A percentile compares a stretch with the other conserved stretches of the same genome.
Conservation (phyloP, 92 coral and sea anemone genomes). For the Porites evermanni region DNA sequence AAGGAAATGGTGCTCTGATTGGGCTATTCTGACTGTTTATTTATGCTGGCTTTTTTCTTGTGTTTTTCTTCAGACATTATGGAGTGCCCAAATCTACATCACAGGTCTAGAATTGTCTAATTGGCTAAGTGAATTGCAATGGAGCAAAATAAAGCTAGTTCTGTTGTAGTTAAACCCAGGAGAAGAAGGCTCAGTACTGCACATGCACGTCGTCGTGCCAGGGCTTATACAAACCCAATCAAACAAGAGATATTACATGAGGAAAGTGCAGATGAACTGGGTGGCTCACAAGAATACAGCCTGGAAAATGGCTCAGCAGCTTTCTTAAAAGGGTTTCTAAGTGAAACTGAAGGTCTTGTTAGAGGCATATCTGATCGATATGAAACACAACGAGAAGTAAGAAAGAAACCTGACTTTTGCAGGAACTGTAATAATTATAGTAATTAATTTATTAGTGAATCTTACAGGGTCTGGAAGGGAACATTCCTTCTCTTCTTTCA, state of each 20-base stretch:
- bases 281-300: conserved; percentile 42
- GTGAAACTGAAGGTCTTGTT: conserved; percentile 14
- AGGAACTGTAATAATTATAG: background rate
- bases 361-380: conserved; percentile 33
- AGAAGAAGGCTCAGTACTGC: conserved; percentile 53
- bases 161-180: conserved; percentile 12
- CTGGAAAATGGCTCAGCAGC: conserved; percentile 30
- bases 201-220: conserved; percentile 63
- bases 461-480: too few species aligned
- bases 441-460: too few species aligned
- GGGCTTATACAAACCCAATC: conserved; percentile 43
- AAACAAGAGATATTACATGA: conserved; percentile 26
- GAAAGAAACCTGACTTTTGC: background rate
- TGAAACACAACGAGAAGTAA: conserved; percentile 47
- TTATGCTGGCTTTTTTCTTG: too few species aligned
- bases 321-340: conserved; percentile 21
- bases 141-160: conserved; percentile 16
- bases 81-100: too few species aligned
- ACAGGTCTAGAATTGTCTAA: too few species aligned
- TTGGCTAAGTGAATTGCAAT: background rate
- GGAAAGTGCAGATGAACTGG: conserved; percentile 42
- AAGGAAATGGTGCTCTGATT: too few species aligned
- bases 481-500: too few species aligned
- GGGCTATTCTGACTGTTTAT: too few species aligned
- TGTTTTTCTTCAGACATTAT: too few species aligned